Base-by-base conservation (phyloP, 2,113 vertebrate genomes). In the Arothron firmamentum region DNA sequence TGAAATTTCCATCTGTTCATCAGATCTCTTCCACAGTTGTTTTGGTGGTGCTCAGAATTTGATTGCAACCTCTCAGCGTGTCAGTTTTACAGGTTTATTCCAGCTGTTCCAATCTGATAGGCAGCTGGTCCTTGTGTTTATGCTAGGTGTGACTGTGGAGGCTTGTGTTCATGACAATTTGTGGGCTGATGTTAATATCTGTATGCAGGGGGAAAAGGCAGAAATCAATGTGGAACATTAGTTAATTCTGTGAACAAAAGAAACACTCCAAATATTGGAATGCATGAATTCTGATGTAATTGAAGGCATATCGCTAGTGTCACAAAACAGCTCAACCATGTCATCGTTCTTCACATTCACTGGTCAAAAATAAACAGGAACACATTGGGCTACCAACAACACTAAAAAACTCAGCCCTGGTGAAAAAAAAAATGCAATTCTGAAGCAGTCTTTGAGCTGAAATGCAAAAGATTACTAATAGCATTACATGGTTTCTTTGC, bases 1-100 rank as follows among this genome's bases (percentile, higher is more conserved):
- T 49, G 61, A 72, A 62, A 53, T 74, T 65, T 78, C 81, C 79
- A 82, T 82, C 78, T 84, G 81, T 69, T 82, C 70, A 57, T 73
- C 67, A 66, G 60, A 68, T 67, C 50, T 60, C 54, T 65, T 55
- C 46, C 67, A 60, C 51, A 54, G 5, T 67, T 53, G 56, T 75
- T 52, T 69, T 61, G 41, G 56, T 67, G 57, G 69, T 66, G 72
- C 65, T 79, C 71, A 68, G 53, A 70, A 72, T 79, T 82, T 81
- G 70, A 86, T 81, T 77, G 71, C 62, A 62, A 47, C 72, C 72
- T 82, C 76, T 84, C 69, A 71, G 46, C 34, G 12, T 10, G 9
- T 65, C 46, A 66, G 9, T 78, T 75, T 67, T 62, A 43, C 19
- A 2, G 38, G 58, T 74, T 75, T 73, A 72, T 75, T 84, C 68